phyloP scores from a whole-genome alignment of 2,888 invertebrate species.

The Julus scanicus region DNA sequence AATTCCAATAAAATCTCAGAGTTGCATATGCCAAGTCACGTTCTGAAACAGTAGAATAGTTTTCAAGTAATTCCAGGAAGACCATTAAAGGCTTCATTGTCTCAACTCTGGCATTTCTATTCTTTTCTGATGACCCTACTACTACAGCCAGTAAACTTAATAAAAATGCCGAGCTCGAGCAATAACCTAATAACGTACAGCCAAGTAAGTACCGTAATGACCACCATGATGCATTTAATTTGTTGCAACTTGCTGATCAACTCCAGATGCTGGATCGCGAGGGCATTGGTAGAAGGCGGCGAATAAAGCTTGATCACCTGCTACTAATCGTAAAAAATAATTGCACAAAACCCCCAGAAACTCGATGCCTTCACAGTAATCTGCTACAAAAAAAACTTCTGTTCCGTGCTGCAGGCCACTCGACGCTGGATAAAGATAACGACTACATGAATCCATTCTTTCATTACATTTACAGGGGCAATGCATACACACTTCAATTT shows the following conservation, averaged over 20 bases:
- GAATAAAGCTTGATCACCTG: slow-evolving; percentile 1
- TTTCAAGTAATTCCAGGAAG: too few relatives aligned
- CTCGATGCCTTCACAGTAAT: background rate
- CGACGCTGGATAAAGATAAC: background rate
- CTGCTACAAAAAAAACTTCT: background rate
- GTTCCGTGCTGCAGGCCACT: slow-evolving; percentile 14
- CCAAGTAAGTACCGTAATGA: slow-evolving; percentile 23
- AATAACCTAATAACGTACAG: slow-evolving; percentile 33
- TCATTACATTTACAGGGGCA: background rate
- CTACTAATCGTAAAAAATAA: slow-evolving; percentile 33
- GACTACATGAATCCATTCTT: background rate
- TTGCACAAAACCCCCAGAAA: slow-evolving; percentile 16
- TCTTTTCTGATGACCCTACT: background rate
- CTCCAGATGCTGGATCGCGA: slow-evolving; percentile 1
- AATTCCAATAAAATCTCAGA: too few relatives aligned
- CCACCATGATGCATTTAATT: slow-evolving; percentile 33
- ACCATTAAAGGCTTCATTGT: too few relatives aligned
- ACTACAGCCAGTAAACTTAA: background rate
- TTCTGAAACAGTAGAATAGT: too few relatives aligned
- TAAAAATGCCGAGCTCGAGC: slow-evolving; percentile 24
- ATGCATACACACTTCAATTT: background rate
- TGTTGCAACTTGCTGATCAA: slow-evolving; percentile 27
- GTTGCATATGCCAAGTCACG: too few relatives aligned
- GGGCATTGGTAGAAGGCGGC: slow-evolving; percentile 1
- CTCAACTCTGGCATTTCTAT: too few relatives aligned